Percentiles rank a stretch among this genome's conserved stretches.
These are phyloP conservation scores for Spinus olivaceus DNA, from an alignment of 2,797 vertebrate species.

Conservation along the genomic window DNA sequence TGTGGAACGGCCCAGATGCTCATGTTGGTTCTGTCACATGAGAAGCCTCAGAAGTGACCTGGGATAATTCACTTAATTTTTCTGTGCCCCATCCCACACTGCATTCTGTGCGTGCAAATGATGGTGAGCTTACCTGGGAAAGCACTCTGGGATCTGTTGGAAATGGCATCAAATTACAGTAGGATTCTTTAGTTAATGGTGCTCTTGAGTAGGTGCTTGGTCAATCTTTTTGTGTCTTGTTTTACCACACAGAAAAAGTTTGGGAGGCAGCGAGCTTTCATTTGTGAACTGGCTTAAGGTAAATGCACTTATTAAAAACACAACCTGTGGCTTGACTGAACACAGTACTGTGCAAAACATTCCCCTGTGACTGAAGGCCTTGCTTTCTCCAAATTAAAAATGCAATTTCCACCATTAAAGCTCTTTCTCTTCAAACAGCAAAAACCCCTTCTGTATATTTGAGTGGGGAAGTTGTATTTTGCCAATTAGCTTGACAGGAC, in stretches of 20 bases:
- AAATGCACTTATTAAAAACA: not conserved
- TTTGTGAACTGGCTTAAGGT: not conserved
- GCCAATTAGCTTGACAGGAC: not conserved
- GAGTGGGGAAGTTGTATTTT: not conserved
- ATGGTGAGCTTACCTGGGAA: not conserved
- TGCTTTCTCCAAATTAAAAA: not conserved
- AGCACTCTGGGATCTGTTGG: not conserved
- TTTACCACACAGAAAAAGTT: not conserved
- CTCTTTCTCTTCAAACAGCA: not conserved
- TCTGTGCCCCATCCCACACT: not conserved
- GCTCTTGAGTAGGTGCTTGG: not conserved
- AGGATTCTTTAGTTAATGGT: not conserved
- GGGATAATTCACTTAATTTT: not conserved
- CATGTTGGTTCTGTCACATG: not conserved
- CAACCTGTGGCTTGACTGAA: not conserved
- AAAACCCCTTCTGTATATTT: not conserved
- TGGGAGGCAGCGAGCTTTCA: not conserved
- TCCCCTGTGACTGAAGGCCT: not conserved
- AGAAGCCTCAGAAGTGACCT: not conserved
- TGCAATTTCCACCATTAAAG: not conserved
- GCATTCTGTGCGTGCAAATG: fast-evolving
- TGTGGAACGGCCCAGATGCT: not conserved
- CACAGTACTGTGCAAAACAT: fast-evolving
- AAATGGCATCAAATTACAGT: not conserved
- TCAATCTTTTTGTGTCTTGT: not conserved